Evolutionary conservation across 2,113 vertebrate genomes (phyloP).

Genomic region (Pomatostomus ruficeps): DNA sequence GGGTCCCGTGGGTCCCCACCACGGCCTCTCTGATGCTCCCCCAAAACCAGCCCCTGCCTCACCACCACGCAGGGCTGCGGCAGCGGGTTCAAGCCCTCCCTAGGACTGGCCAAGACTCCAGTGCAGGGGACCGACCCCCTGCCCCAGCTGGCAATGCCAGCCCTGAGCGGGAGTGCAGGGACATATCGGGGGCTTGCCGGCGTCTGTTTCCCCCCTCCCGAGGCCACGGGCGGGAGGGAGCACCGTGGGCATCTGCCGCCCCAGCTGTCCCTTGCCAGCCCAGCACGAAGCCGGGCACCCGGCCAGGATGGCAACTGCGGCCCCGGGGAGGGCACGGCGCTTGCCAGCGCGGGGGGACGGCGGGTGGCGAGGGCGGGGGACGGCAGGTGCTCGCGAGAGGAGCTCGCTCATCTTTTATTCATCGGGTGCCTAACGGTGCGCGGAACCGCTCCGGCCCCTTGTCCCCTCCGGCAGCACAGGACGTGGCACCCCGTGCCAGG

Average conservation of each 20-base stretch:
- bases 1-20: no score
- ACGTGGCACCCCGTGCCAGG: neutral
- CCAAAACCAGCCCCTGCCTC: neutral
- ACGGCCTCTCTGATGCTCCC: no score
- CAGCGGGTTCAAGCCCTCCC: neutral
- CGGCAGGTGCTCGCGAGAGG: slow-evolving; percentile 12
- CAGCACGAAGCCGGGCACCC: slow-evolving; percentile 14
- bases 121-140: neutral
- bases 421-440: neutral
- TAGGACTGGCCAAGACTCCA: neutral
- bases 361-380: neutral
- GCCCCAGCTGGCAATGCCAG: neutral
- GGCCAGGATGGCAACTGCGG: slow-evolving; percentile 56
- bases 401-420: slow-evolving; percentile 60
- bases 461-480: neutral
- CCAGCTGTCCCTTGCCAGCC: slow-evolving; percentile 25
- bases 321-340: neutral
- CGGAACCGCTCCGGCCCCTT: neutral
- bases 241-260: slow-evolving; percentile 4
- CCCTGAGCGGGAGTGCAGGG: neutral
- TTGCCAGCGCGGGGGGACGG: neutral
- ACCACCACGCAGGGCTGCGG: neutral
- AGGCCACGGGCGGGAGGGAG: neutral
- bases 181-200: neutral
- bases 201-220: neutral